Percentiles rank a stretch among this genome's conserved stretches.
Conservation (phyloP, 2,113 vertebrate species). For the Pampusana beccarii region DNA sequence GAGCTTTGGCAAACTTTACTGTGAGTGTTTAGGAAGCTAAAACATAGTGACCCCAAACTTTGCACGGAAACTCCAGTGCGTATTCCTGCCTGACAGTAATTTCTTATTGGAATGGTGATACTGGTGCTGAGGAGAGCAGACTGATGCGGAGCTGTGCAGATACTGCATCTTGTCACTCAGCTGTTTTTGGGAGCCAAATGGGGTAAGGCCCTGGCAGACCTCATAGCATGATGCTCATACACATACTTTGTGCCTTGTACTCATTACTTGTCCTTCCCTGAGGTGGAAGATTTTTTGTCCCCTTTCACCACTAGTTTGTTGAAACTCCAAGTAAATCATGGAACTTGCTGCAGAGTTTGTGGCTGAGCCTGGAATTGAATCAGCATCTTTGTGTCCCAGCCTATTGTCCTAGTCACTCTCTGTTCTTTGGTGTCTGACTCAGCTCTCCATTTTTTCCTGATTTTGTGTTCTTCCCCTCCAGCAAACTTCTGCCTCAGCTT, state of each 20-base stretch:
- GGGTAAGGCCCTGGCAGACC: background rate
- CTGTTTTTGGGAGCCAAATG: background rate
- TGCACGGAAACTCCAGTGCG: background rate
- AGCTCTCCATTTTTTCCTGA: constrained; percentile 1
- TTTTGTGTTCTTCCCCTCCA: background rate
- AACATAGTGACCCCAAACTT: background rate
- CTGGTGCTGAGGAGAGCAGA: background rate
- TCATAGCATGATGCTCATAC: background rate
- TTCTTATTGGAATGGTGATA: background rate
- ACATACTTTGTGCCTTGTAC: background rate
- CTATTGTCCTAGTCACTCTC: constrained; percentile 44
- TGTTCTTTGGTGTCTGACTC: constrained; percentile 14
- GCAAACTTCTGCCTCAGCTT: background rate
- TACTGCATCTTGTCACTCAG: background rate
- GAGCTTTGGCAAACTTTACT: background rate
- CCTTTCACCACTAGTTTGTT: background rate
- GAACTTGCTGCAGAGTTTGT: background rate
- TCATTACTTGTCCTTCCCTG: background rate
- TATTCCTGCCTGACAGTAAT: background rate
- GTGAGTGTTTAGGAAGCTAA: background rate
- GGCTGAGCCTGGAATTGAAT: background rate
- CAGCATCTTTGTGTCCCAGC: constrained; percentile 18
- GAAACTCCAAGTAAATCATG: background rate
- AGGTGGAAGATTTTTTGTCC: background rate
- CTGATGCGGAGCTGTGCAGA: background rate